A percentile compares a stretch with the other conserved stretches of the same genome.
Evolutionary conservation across 1,140 invertebrate species (phyloP).

Genomic region (Thalassaphorura encarpata): DNA sequence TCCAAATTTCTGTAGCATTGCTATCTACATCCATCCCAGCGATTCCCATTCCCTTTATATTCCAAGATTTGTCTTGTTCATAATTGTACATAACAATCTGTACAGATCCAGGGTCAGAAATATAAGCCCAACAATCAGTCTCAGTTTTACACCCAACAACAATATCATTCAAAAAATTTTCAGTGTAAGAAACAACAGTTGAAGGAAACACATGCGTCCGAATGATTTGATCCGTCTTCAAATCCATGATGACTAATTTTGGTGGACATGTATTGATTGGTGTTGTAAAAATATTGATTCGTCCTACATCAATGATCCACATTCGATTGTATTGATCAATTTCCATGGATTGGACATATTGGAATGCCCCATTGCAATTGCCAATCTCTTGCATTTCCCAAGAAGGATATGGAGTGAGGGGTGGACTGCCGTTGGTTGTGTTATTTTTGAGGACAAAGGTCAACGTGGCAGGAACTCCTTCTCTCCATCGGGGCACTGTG

Average conservation of each 20-base stretch:
- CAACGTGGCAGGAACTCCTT: conserved; percentile 62
- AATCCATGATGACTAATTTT: conserved; percentile 66
- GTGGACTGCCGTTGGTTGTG: not conserved
- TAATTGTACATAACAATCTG: conserved; percentile 53
- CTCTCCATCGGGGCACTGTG: conserved; percentile 61
- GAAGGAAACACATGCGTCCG: conserved; percentile 44
- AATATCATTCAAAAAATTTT: conserved; percentile 9
- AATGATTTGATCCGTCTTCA: conserved; percentile 55
- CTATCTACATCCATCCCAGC: no score
- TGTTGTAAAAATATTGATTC: conserved; percentile 64
- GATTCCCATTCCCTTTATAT: no score
- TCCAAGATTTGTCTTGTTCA: conserved; percentile 52
- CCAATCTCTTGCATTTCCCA: conserved; percentile 62
- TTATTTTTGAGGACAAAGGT: not conserved
- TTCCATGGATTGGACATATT: conserved; percentile 63
- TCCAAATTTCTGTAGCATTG: no score
- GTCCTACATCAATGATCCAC: conserved; percentile 52
- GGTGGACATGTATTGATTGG: conserved; percentile 53
- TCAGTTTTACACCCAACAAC: conserved; percentile 39
- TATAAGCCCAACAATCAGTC: conserved; percentile 43
- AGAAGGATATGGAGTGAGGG: conserved; percentile 53
- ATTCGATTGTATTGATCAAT: conserved; percentile 62
- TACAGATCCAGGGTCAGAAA: conserved; percentile 46
- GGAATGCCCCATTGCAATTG: conserved; percentile 54
- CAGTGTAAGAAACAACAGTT: conserved; percentile 30